Evolutionary conservation across 2,888 invertebrate species (phyloP).

Genomic region (Thera britannica): DNA sequence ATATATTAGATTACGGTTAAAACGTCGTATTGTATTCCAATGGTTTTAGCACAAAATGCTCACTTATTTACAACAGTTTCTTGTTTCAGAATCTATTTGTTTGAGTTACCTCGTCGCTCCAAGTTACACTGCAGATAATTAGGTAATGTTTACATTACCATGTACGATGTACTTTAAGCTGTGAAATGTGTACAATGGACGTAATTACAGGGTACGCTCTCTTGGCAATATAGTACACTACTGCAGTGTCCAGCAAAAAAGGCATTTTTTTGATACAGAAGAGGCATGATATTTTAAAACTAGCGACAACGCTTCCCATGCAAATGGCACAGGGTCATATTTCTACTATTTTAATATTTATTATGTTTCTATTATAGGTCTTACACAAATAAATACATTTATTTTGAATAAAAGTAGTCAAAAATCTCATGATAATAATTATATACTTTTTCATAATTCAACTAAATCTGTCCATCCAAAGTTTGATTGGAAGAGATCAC

Average conservation of each 20-base stretch:
- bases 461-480: no score
- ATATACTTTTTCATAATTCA: no score
- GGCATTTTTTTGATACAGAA: neutral
- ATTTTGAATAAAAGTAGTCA: no score
- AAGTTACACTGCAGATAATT: constrained; percentile 25
- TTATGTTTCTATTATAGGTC: no score
- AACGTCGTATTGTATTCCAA: neutral
- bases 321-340: no score
- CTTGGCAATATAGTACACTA: neutral
- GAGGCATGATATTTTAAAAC: no score
- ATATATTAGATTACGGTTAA: neutral
- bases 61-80: constrained; percentile 1
- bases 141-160: constrained; percentile 16
- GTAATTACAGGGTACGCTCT: neutral
- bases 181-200: neutral
- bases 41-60: neutral
- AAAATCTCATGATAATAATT: no score
- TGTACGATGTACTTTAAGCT: constrained; percentile 3
- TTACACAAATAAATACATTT: no score
- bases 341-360: no score
- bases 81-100: constrained; percentile 14
- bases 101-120: constrained; percentile 18
- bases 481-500: no score
- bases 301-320: no score
- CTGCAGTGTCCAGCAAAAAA: no score